phyloP scores from a whole-genome alignment of 2,888 invertebrate genomes.

The Aplocera efformata region DNA sequence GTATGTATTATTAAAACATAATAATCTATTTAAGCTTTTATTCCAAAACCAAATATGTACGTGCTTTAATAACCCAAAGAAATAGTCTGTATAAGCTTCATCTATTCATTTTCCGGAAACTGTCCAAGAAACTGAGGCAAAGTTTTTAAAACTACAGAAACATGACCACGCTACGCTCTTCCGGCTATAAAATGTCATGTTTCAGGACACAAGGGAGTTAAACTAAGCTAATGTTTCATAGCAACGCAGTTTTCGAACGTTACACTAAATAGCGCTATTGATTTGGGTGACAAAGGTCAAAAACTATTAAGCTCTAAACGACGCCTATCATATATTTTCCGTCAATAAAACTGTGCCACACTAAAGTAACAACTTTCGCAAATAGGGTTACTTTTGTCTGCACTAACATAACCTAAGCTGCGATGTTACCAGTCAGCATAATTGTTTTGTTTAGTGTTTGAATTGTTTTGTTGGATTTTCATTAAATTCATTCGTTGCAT shows the following conservation, averaged over 20 bases:
- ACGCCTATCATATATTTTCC: conserved; percentile 28
- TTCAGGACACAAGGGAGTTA: conserved; percentile 36
- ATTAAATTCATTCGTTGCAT: conserved; percentile 51
- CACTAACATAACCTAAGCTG: conserved; percentile 2
- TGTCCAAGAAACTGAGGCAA: conserved; percentile 11
- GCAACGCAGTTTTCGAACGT: conserved; percentile 31
- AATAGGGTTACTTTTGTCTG: conserved; percentile 1
- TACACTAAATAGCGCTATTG: conserved; percentile 47
- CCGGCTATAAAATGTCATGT: conserved; percentile 30
- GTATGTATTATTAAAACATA: too few species aligned
- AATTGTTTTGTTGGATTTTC: conserved; percentile 42
- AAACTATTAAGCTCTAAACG: conserved; percentile 37
- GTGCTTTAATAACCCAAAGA: too few species aligned
- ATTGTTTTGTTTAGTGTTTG: conserved; percentile 37
- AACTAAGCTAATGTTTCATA: conserved; percentile 33
- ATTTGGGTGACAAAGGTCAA: conserved; percentile 34
- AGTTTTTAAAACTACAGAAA: conserved; percentile 15
- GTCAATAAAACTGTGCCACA: conserved; percentile 24
- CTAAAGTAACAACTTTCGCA: conserved; percentile 39
- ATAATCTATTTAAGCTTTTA: too few species aligned
- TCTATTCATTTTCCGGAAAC: neutral
- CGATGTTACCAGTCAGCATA: conserved; percentile 26
- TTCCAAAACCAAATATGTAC: too few species aligned
- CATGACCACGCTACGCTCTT: conserved; percentile 8
- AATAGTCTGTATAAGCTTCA: too few species aligned